Conservation (phyloP, 1,140 invertebrate species). For the Homarus americanus region DNA sequence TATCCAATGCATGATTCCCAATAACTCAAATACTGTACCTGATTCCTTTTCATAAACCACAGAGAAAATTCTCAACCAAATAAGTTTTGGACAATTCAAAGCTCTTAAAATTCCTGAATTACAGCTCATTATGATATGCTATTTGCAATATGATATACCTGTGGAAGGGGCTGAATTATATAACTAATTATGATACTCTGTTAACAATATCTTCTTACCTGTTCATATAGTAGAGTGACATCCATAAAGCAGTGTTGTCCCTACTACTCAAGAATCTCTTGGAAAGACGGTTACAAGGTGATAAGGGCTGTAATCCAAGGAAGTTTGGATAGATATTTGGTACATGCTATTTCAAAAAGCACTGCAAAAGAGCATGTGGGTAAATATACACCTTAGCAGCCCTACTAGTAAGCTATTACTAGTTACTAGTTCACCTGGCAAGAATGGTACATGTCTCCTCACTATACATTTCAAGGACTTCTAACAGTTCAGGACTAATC, state of each 20-base stretch:
- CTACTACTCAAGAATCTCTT: conserved; percentile 23
- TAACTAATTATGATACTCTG: conserved; percentile 21
- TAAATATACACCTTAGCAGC: conserved; percentile 22
- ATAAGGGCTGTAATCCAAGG: neutral
- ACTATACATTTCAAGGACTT: conserved; percentile 22
- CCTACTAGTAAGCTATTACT: conserved; percentile 12
- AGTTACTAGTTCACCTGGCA: neutral
- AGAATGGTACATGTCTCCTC: neutral
- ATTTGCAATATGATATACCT: conserved; percentile 22
- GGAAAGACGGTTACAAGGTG: conserved; percentile 3
- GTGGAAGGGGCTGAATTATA: conserved; percentile 10
- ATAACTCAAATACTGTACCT: neutral
- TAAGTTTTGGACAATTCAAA: conserved; percentile 24
- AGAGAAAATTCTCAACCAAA: neutral
- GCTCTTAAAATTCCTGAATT: conserved; percentile 9
- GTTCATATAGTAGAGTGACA: neutral
- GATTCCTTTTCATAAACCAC: neutral
- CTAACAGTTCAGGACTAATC: neutral
- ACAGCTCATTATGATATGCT: conserved; percentile 30
- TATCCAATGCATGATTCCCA: neutral
- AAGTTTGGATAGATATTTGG: conserved; percentile 8
- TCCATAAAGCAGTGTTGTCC: conserved; percentile 13
- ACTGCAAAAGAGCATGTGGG: conserved; percentile 20
- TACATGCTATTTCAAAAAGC: neutral
- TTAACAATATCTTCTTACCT: neutral